Conservation (phyloP, 2,113 vertebrate genomes). For the Galeopterus variegatus region DNA sequence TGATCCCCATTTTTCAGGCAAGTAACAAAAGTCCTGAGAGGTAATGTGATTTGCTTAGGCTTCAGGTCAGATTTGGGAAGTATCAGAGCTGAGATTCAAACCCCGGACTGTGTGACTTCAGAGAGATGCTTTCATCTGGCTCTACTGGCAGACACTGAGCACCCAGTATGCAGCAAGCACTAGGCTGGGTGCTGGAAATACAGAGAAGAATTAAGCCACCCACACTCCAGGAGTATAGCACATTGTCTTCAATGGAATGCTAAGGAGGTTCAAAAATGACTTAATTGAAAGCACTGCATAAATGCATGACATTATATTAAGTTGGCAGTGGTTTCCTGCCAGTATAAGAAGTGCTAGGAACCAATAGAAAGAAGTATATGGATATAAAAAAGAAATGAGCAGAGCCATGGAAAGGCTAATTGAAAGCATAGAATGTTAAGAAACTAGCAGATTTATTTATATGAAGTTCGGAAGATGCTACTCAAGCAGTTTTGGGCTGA, state of each 20-base stretch:
- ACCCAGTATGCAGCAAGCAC: too few species aligned
- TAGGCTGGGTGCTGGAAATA: not conserved
- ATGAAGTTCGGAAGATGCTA: constrained; percentile 62
- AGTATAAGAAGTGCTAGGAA: constrained; percentile 65
- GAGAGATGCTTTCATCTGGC: not conserved
- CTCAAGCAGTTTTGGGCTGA: constrained; percentile 43
- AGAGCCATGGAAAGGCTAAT: constrained; percentile 75
- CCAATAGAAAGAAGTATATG: constrained; percentile 56
- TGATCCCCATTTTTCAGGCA: not conserved
- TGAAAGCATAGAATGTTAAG: constrained; percentile 52
- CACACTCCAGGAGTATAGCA: not conserved
- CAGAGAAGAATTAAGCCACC: not conserved
- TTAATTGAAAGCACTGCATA: constrained; percentile 73
- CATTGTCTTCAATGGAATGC: constrained; percentile 37
- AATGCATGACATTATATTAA: constrained; percentile 71
- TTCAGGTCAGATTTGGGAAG: not conserved
- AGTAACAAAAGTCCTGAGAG: not conserved
- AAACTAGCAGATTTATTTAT: constrained; percentile 66
- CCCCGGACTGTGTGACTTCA: not conserved
- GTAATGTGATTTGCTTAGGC: not conserved
- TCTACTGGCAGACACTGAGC: not conserved
- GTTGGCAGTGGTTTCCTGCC: constrained; percentile 62
- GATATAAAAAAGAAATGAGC: constrained; percentile 72
- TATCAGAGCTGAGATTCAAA: not conserved
- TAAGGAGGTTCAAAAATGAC: constrained; percentile 57